phyloP scores from a whole-genome alignment of 1,140 invertebrate species.

The Globodera rostochiensis region DNA sequence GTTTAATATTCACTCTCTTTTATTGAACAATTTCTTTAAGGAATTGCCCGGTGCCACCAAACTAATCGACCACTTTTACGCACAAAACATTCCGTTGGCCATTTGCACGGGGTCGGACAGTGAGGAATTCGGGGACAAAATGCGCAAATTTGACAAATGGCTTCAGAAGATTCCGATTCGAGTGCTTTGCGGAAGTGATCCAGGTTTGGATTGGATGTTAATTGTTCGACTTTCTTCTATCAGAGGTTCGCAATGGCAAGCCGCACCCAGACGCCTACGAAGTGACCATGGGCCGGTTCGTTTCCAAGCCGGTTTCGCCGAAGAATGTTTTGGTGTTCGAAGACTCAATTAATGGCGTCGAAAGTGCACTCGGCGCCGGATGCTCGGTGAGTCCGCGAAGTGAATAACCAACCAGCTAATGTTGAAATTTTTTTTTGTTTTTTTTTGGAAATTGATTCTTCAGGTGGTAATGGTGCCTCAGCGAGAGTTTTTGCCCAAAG shows the following conservation, averaged over 20 bases:
- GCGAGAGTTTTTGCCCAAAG: conserved; percentile 33
- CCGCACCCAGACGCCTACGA: conserved; percentile 87
- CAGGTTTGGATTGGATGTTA: conserved; percentile 69
- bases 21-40: conserved; percentile 58
- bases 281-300: conserved; percentile 80
- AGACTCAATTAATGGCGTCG: conserved; percentile 84
- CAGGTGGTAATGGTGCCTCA: conserved; percentile 67
- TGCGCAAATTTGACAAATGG: conserved; percentile 36
- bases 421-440: background rate
- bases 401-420: background rate
- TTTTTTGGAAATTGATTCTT: background rate
- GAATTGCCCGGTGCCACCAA: conserved; percentile 79
- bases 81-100: conserved; percentile 77
- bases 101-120: conserved; percentile 84
- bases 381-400: background rate
- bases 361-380: conserved; percentile 74
- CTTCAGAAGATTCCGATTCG: conserved; percentile 42
- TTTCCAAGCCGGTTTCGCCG: conserved; percentile 66
- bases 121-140: conserved; percentile 77
- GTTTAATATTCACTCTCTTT: background rate
- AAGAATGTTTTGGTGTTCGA: conserved; percentile 75
- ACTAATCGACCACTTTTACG: conserved; percentile 78
- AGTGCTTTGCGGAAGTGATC: conserved; percentile 82
- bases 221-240: background rate
- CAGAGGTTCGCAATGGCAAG: conserved; percentile 69